Conservation (phyloP, 2,888 invertebrate genomes). For the Myopa tessellatipennis region DNA sequence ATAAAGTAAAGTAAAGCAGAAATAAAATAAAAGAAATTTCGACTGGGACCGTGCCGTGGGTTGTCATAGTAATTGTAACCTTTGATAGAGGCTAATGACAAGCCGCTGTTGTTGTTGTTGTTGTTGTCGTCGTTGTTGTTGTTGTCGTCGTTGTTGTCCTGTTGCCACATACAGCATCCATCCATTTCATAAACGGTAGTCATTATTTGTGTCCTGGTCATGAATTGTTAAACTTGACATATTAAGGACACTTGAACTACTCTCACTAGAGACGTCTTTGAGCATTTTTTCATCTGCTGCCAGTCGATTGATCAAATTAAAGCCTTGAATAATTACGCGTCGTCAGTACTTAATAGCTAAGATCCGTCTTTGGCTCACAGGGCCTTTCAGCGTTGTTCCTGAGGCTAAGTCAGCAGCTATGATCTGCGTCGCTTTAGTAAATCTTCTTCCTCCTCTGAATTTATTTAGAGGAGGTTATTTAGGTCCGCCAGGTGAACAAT, state of each 20-base stretch:
- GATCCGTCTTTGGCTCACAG: not conserved
- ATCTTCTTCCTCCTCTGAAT: not conserved
- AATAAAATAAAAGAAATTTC: not conserved
- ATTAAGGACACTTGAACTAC: constrained; percentile 7
- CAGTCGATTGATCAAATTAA: constrained; percentile 32
- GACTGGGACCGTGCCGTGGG: constrained; percentile 6
- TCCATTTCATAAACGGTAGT: constrained; percentile 18
- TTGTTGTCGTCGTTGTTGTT: not conserved
- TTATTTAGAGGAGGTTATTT: not conserved
- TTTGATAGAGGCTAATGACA: constrained; percentile 31
- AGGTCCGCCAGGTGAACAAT: no score
- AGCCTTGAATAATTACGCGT: constrained; percentile 33
- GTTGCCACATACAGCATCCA: not conserved
- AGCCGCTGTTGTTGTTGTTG: constrained; percentile 1
- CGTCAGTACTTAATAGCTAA: constrained; percentile 34
- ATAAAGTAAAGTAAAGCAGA: not conserved
- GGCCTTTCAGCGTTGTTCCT: not conserved
- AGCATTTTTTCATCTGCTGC: not conserved
- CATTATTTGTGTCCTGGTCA: constrained; percentile 11
- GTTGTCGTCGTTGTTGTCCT: not conserved
- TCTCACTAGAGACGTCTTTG: not conserved
- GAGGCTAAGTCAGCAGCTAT: not conserved
- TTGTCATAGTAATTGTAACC: constrained; percentile 33
- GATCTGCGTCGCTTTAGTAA: not conserved
- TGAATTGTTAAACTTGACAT: constrained; percentile 4